phyloP scores from a whole-genome alignment of 2,113 vertebrate genomes.

The Bos indicus region DNA sequence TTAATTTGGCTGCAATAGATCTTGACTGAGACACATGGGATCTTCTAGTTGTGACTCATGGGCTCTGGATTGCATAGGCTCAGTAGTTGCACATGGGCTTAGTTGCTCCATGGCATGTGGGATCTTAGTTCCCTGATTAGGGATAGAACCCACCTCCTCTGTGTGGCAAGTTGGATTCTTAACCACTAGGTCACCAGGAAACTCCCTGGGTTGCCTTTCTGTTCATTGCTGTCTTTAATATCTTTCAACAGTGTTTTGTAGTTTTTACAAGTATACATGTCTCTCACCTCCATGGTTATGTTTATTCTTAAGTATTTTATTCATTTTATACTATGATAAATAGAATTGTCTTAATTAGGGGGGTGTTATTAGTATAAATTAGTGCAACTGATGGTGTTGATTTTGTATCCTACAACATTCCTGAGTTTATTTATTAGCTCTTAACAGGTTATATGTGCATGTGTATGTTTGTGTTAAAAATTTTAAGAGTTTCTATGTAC shows the following conservation, averaged over 20 bases:
- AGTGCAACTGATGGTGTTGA: background rate
- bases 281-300: background rate
- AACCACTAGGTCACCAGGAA: background rate
- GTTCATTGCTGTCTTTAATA: background rate
- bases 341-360: background rate
- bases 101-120: background rate
- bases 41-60: background rate
- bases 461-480: background rate
- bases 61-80: background rate
- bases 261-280: background rate
- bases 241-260: background rate
- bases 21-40: background rate
- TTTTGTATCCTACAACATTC: background rate
- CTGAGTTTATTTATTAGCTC: background rate
- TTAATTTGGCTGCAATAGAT: background rate
- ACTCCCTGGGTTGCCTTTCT: background rate
- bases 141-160: background rate
- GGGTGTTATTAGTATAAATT: background rate
- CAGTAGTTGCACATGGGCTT: background rate
- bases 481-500: background rate
- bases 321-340: background rate
- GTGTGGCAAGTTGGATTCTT: background rate
- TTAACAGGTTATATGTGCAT: background rate
- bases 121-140: background rate
- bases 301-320: background rate